phyloP scores from a whole-genome alignment of 1,140 invertebrate genomes.

The Sipha flava region DNA sequence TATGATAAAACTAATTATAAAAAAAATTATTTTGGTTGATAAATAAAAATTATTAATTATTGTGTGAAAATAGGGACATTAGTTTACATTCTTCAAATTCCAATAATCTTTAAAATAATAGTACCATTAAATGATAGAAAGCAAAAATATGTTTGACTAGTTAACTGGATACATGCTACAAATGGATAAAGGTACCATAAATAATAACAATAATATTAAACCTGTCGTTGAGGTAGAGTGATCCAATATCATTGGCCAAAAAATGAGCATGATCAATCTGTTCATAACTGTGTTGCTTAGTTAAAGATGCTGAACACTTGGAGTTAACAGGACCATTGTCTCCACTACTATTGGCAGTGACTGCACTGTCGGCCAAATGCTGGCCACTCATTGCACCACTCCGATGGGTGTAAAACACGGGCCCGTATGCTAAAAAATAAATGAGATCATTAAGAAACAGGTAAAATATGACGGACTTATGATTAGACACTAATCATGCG shows the following conservation, averaged over 20 bases:
- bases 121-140: no score
- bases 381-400: constrained; percentile 2
- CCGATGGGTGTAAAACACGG: not conserved
- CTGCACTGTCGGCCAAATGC: not conserved
- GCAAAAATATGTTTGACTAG: no score
- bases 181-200: no score
- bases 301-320: not conserved
- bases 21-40: no score
- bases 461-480: not conserved
- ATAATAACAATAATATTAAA: not conserved
- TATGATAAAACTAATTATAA: no score
- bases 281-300: constrained; percentile 18
- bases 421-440: constrained; percentile 26
- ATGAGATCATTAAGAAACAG: no score
- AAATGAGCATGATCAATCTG: constrained; percentile 23
- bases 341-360: not conserved
- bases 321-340: not conserved
- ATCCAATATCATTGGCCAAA: constrained; percentile 6
- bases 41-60: no score
- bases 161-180: no score
- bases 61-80: no score
- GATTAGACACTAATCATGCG: not conserved
- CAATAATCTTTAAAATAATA: no score
- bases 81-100: no score
- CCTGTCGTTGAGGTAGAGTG: constrained; percentile 15